These are phyloP conservation scores for Microdon myrmicae DNA, from an alignment of 2,888 invertebrate genomes.

Conservation along the genomic window DNA sequence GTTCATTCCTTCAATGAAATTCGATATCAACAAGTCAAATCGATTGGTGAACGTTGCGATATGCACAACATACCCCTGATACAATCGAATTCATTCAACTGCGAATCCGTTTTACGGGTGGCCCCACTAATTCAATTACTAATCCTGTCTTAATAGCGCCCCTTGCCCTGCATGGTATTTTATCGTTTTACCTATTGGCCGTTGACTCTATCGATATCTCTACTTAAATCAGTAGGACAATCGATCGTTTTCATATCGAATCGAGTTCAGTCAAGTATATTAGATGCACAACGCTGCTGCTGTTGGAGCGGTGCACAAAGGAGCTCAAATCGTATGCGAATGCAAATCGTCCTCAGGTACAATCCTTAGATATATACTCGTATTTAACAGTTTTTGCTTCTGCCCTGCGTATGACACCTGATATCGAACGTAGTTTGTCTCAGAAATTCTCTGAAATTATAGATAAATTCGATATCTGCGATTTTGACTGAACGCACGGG, in stretches of 20 bases:
- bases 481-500: slow-evolving; percentile 20
- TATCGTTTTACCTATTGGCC: not conserved
- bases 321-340: slow-evolving; percentile 20
- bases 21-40: slow-evolving; percentile 53
- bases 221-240: slow-evolving; percentile 39
- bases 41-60: slow-evolving; percentile 25
- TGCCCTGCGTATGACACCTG: slow-evolving; percentile 48
- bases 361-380: slow-evolving; percentile 23
- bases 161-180: slow-evolving; percentile 38
- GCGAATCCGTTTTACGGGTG: slow-evolving; percentile 64
- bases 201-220: slow-evolving; percentile 41
- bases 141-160: slow-evolving; percentile 57
- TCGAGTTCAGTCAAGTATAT: slow-evolving; percentile 48
- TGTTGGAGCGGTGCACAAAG: slow-evolving; percentile 2
- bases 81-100: slow-evolving; percentile 56
- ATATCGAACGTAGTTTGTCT: slow-evolving; percentile 36
- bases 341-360: slow-evolving; percentile 41
- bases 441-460: slow-evolving; percentile 39
- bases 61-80: slow-evolving; percentile 26
- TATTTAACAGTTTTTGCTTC: slow-evolving; percentile 42
- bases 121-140: slow-evolving; percentile 60
- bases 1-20: slow-evolving; percentile 42
- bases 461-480: slow-evolving; percentile 44
- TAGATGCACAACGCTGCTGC: slow-evolving; percentile 34
- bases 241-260: slow-evolving; percentile 46